These are phyloP conservation scores for Hystrix cristata DNA, from an alignment of 2,113 vertebrate species.

Conservation along the genomic window DNA sequence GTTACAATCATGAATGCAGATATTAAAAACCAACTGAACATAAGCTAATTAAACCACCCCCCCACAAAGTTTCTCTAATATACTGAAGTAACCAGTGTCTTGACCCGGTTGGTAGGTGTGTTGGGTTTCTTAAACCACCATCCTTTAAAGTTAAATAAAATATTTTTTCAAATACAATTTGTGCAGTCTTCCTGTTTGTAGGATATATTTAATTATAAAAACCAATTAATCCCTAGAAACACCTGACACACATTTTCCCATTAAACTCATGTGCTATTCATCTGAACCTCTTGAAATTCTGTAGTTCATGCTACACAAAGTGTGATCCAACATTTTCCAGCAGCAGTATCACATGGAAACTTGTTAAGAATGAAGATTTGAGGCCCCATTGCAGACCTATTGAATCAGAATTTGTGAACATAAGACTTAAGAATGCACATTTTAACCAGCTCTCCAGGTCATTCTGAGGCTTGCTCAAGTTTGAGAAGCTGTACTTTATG, in stretches of 20 bases:
- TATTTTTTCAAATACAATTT: constrained; percentile 12
- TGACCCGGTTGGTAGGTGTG: background rate
- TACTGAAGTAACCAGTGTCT: background rate
- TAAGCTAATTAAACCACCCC: background rate
- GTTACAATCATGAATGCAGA: background rate
- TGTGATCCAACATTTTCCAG: background rate
- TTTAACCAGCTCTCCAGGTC: background rate
- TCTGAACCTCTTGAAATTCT: background rate
- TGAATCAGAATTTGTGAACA: background rate
- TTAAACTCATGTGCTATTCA: background rate
- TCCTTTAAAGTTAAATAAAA: constrained; percentile 5
- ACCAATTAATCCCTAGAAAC: background rate
- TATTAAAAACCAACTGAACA: background rate
- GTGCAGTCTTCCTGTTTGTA: background rate
- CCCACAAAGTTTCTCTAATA: background rate
- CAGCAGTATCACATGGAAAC: background rate
- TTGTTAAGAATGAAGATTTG: background rate
- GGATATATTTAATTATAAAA: background rate
- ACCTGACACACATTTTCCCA: background rate
- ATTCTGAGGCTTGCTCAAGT: background rate
- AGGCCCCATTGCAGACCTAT: background rate
- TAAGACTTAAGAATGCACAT: background rate
- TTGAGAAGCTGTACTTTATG: background rate
- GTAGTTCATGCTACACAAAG: background rate
- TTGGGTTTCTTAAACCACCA: background rate